A percentile compares a stretch with the other conserved stretches of the same genome.
Conservation (phyloP, 2,113 vertebrate species). For the Ophiodon elongatus region DNA sequence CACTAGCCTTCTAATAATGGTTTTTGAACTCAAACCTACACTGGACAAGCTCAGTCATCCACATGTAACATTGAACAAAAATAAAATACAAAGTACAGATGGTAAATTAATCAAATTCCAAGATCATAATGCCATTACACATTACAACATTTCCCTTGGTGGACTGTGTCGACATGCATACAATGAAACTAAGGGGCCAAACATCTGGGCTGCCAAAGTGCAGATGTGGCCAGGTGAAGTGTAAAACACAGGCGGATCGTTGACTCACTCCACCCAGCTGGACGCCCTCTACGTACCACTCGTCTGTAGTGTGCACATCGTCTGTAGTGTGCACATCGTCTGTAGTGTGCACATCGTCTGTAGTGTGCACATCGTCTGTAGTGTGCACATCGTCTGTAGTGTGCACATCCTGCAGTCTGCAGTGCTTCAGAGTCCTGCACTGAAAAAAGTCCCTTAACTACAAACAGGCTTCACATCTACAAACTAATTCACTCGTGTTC, state of each 20-base stretch:
- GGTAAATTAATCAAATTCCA: conserved; percentile 29
- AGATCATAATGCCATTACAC: conserved; percentile 48
- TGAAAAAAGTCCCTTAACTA: conserved; percentile 12
- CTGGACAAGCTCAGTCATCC: conserved; percentile 43
- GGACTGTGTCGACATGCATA: conserved; percentile 48
- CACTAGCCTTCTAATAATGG: conserved; percentile 64
- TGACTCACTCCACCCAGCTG: conserved; percentile 14
- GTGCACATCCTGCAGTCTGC: conserved; percentile 51
- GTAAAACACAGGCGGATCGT: conserved; percentile 3
- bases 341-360: no score
- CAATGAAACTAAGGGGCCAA: conserved; percentile 38
- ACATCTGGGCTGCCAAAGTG: conserved; percentile 19
- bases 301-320: conserved; percentile 53
- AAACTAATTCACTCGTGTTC: conserved; percentile 1
- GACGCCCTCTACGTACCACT: conserved; percentile 50
- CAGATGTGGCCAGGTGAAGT: conserved; percentile 12
- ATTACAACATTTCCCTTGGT: conserved; percentile 31
- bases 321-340: no score
- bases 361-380: no score
- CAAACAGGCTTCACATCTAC: conserved; percentile 8
- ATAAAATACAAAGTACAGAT: neutral
- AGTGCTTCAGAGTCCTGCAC: conserved; percentile 56
- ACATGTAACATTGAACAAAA: conserved; percentile 60
- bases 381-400: conserved; percentile 50
- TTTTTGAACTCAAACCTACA: conserved; percentile 55